Evolutionary conservation across 2,113 vertebrate species (phyloP).

Genomic region (Mustela nigripes): DNA sequence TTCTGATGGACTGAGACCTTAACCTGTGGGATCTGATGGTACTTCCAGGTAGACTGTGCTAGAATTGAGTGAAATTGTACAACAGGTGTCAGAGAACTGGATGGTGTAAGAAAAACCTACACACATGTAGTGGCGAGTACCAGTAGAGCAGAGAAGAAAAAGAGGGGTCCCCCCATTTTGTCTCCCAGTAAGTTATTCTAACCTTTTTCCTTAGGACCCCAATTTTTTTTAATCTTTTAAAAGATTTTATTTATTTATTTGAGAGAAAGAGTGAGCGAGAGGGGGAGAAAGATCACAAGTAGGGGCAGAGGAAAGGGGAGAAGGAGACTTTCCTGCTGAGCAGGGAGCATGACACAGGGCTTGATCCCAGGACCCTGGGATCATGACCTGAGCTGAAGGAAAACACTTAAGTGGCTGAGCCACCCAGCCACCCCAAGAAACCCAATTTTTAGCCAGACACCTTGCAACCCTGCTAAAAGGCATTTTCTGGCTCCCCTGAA

Average conservation of each 20-base stretch:
- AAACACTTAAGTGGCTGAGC: background rate
- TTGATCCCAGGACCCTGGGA: too few species aligned
- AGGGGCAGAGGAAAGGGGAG: background rate
- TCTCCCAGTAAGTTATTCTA: background rate
- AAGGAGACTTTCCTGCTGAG: background rate
- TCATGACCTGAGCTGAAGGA: background rate
- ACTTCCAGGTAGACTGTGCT: background rate
- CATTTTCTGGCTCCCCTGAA: conserved; percentile 1
- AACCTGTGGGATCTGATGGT: background rate
- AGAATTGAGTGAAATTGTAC: background rate
- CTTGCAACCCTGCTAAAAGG: background rate
- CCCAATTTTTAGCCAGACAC: background rate
- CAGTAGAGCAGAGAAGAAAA: background rate
- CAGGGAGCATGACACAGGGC: background rate
- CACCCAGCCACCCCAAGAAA: background rate
- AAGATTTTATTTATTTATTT: background rate
- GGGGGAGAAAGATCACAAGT: background rate
- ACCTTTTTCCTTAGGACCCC: background rate
- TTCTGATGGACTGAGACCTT: background rate
- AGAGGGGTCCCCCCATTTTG: background rate
- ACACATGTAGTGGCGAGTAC: background rate
- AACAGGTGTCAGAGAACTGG: background rate
- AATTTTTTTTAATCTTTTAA: background rate
- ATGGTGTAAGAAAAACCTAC: too few species aligned
- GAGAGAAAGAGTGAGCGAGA: too few species aligned